phyloP scores from a whole-genome alignment of 2,888 invertebrate genomes.

The Orchesella flavescens region DNA sequence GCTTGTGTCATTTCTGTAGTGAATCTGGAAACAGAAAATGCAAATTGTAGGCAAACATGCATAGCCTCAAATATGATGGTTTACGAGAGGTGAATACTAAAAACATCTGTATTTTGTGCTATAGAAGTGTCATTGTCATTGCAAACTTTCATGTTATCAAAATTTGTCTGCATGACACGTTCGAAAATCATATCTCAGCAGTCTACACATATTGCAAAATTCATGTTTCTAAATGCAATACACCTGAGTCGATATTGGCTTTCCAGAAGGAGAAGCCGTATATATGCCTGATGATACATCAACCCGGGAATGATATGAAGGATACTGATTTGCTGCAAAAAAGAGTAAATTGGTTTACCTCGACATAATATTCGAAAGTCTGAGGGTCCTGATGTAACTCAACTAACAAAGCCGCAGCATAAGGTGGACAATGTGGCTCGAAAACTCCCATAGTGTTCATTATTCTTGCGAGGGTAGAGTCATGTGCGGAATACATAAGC shows the following conservation, averaged over 20 bases:
- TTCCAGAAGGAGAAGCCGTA: too few species aligned
- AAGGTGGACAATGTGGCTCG: conserved; percentile 81
- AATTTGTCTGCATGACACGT: conserved; percentile 27
- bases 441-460: conserved; percentile 83
- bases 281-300: not conserved
- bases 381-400: conserved; percentile 79
- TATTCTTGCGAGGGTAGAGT: conserved; percentile 85
- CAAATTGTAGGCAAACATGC: conserved; percentile 24
- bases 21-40: conserved; percentile 67
- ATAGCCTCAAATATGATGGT: too few species aligned
- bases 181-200: conserved; percentile 26
- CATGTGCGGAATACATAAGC: conserved; percentile 86
- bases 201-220: not conserved
- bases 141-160: not conserved
- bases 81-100: not conserved
- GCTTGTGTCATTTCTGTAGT: conserved; percentile 73
- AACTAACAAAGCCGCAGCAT: conserved; percentile 83
- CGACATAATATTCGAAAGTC: conserved; percentile 74
- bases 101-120: not conserved
- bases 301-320: not conserved
- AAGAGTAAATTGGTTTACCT: conserved; percentile 63
- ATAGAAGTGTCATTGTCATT: not conserved
- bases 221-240: not conserved
- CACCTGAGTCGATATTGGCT: not conserved
- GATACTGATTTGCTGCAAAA: not conserved